A percentile compares a stretch with the other conserved stretches of the same genome.
These are phyloP conservation scores for Zosterops pallidus DNA, from an alignment of 2,113 vertebrate species.

Conservation along the genomic window DNA sequence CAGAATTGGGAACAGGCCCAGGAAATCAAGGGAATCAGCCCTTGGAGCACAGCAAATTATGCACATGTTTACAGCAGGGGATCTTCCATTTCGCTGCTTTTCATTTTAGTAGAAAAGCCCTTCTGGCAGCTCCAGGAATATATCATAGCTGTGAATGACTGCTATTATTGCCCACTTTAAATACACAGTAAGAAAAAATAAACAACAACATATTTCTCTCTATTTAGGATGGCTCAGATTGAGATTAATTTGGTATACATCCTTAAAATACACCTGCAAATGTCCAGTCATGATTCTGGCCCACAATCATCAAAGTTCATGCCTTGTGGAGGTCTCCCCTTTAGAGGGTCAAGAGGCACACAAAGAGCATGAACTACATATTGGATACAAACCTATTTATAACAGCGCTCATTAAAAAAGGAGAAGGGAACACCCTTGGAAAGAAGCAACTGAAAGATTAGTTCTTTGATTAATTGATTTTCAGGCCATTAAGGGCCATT, in stretches of 20 bases:
- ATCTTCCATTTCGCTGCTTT: not conserved
- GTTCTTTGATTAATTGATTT: constrained; percentile 40
- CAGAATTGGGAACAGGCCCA: not conserved
- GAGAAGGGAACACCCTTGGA: not conserved
- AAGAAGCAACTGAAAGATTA: not conserved
- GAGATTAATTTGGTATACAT: not conserved
- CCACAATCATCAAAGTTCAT: not conserved
- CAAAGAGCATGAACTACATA: not conserved
- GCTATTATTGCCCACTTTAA: not conserved
- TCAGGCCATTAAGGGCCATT: not conserved
- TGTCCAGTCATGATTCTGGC: not conserved
- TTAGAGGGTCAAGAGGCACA: not conserved
- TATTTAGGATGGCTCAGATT: not conserved
- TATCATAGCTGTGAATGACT: not conserved
- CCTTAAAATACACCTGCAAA: not conserved
- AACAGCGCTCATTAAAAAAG: not conserved
- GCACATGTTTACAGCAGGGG: not conserved
- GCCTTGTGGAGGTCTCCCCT: not conserved
- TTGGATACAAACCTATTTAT: not conserved
- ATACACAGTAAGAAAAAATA: not conserved
- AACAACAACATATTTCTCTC: not conserved
- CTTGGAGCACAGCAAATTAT: not conserved
- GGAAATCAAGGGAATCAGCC: not conserved
- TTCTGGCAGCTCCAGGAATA: not conserved
- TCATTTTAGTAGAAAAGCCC: not conserved